These are phyloP conservation scores for mouse (Mus musculus) DNA, from an alignment of 2,113 vertebrate species.

Conservation along the genomic window GRCm39 chr6:8919501-8920000, in stretches of 20 bases:
- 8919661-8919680: background rate
- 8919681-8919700: background rate
- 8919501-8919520: background rate
- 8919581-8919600: constrained; percentile 30
- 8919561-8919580: constrained; percentile 26
- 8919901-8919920: background rate
- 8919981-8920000: background rate
- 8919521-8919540: background rate
- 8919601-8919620: too few species aligned
- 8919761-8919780: background rate
- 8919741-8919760: background rate
- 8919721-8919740: background rate
- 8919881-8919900: background rate
- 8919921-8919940: background rate
- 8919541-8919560: background rate
- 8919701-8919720: background rate
- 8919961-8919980: background rate
- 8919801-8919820: background rate
- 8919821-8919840: background rate
- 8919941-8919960: background rate
- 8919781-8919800: background rate
- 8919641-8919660: background rate
- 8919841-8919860: background rate
- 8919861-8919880: background rate
- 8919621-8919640: background rate